phyloP scores from a whole-genome alignment of 1,140 invertebrate species.

The Meloidogyne floridensis region DNA sequence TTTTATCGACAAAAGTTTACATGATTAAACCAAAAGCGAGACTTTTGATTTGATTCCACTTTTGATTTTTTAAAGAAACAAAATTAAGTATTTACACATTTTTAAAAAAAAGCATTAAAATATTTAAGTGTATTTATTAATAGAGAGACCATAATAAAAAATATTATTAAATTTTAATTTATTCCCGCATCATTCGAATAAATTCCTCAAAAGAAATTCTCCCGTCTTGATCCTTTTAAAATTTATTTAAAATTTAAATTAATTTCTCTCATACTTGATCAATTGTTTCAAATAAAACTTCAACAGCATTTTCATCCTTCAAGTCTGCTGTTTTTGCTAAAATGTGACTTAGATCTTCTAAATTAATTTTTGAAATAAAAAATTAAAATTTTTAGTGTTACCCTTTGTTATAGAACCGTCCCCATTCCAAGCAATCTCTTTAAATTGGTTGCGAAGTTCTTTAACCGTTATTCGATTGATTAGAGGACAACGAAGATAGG shows the following conservation, averaged over 20 bases:
- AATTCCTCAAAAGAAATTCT: constrained; percentile 57
- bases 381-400: constrained; percentile 18
- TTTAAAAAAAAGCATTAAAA: not conserved
- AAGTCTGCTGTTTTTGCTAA: constrained; percentile 54
- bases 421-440: constrained; percentile 47
- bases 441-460: constrained; percentile 56
- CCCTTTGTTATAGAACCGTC: constrained; percentile 60
- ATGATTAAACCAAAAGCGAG: too few species aligned
- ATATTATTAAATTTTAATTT: constrained; percentile 15
- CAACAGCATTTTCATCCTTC: constrained; percentile 42
- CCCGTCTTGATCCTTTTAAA: constrained; percentile 54
- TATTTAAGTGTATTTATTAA: not conserved
- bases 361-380: constrained; percentile 19
- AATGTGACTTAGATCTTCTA: constrained; percentile 55
- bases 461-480: constrained; percentile 56
- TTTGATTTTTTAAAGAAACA: too few species aligned
- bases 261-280: not conserved
- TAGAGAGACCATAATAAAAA: not conserved
- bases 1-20: too few species aligned
- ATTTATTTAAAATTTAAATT: constrained; percentile 15
- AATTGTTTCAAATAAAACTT: constrained; percentile 49
- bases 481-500: constrained; percentile 56
- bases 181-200: constrained; percentile 51
- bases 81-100: too few species aligned
- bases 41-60: too few species aligned